Conservation (phyloP, 2,797 vertebrate species). For the Pangasius macronema region DNA sequence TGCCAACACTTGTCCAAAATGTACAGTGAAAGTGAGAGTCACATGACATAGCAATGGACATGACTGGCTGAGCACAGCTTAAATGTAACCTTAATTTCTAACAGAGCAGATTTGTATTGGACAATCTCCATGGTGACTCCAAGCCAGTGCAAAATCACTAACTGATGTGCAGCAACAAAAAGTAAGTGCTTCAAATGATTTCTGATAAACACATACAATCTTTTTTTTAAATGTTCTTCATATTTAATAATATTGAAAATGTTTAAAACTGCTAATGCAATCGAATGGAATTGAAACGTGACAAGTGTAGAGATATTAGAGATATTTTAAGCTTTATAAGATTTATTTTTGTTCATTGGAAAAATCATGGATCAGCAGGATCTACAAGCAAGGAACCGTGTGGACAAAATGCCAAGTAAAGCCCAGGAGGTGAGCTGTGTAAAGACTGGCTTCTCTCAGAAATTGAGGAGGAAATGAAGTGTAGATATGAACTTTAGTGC, state of each 20-base stretch:
- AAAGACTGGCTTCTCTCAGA: neutral
- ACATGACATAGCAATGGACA: conserved; percentile 19
- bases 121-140: conserved; percentile 71
- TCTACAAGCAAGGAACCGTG: conserved; percentile 31
- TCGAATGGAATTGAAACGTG: neutral
- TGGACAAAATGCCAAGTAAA: conserved; percentile 78
- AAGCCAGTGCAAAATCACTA: conserved; percentile 27
- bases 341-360: conserved; percentile 9
- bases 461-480: neutral
- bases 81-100: conserved; percentile 70
- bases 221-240: neutral
- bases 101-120: conserved; percentile 70
- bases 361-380: neutral
- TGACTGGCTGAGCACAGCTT: conserved; percentile 32
- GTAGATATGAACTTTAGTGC: neutral
- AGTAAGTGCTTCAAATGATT: conserved; percentile 5
- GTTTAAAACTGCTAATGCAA: neutral
- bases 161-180: conserved; percentile 18
- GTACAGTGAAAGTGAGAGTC: neutral
- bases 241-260: neutral
- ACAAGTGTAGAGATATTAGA: neutral
- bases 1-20: neutral
- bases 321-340: no score
- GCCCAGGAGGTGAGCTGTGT: conserved; percentile 75
- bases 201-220: neutral